phyloP scores from a whole-genome alignment of 2,797 vertebrate genomes.

The Schizothorax lantsangensis region DNA sequence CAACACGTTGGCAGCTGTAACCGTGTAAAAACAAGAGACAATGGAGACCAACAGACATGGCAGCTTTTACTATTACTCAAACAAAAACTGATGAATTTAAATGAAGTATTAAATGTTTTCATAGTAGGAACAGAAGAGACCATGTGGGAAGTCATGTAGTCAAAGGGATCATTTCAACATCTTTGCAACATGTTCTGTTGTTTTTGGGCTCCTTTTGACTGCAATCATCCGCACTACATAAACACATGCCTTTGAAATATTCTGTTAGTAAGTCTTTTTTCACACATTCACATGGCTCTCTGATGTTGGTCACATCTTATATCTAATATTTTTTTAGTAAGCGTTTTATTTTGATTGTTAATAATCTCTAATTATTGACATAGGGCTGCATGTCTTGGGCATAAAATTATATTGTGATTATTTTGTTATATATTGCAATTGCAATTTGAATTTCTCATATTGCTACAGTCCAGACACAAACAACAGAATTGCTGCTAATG shows the following conservation, averaged over 20 bases:
- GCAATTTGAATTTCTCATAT: too few relatives aligned
- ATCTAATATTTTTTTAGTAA: neutral
- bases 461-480: too few relatives aligned
- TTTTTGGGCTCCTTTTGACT: neutral
- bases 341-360: neutral
- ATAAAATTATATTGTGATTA: neutral
- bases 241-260: too few relatives aligned
- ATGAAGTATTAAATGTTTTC: neutral
- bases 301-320: neutral
- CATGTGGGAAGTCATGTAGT: neutral
- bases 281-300: neutral
- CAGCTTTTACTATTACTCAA: neutral
- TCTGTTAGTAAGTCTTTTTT: neutral
- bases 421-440: neutral
- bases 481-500: too few relatives aligned
- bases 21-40: neutral
- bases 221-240: neutral
- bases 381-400: neutral
- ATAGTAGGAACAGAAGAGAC: neutral
- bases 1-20: conserved; percentile 92
- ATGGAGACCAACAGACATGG: neutral
- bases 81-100: neutral
- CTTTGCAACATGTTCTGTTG: neutral
- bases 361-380: neutral
- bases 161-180: neutral